Evolutionary conservation across 2,797 vertebrate species (phyloP).

Genomic region (Muscicapa comitata): DNA sequence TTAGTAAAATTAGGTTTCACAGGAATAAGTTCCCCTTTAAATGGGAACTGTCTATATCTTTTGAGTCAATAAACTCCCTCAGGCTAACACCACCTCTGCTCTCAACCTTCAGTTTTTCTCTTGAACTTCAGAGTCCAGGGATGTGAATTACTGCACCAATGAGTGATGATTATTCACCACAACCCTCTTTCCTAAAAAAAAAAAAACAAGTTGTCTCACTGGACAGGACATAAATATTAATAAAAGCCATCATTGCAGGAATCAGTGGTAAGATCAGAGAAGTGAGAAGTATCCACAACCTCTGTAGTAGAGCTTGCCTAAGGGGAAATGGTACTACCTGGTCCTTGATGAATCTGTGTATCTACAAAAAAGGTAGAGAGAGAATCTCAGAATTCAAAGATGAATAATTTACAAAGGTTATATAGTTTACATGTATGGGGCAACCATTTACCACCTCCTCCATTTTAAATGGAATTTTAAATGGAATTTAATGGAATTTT

Average conservation of each 20-base stretch:
- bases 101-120: slow-evolving; percentile 49
- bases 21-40: background rate
- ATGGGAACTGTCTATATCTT: background rate
- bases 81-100: slow-evolving; percentile 15
- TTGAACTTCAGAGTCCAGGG: slow-evolving; percentile 71
- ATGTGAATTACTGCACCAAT: slow-evolving; percentile 69
- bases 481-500: background rate
- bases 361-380: background rate
- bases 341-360: background rate
- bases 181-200: slow-evolving; percentile 59
- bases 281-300: slow-evolving; percentile 70
- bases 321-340: slow-evolving; percentile 28
- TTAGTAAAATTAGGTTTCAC: background rate
- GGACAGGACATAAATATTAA: slow-evolving; percentile 85
- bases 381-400: slow-evolving; percentile 8
- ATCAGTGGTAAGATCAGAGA: slow-evolving; percentile 80
- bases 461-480: background rate
- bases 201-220: slow-evolving; percentile 74
- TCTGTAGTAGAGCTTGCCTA: slow-evolving; percentile 68
- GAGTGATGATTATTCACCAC: slow-evolving; percentile 78
- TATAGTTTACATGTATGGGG: background rate
- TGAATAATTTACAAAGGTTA: background rate
- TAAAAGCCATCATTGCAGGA: slow-evolving; percentile 77
- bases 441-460: background rate
- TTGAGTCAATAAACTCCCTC: slow-evolving; percentile 48